Evolutionary conservation across 2,113 vertebrate species (phyloP), one percentile per base, ranked within the genome.

Genomic region (Phaethon lepturus): DNA sequence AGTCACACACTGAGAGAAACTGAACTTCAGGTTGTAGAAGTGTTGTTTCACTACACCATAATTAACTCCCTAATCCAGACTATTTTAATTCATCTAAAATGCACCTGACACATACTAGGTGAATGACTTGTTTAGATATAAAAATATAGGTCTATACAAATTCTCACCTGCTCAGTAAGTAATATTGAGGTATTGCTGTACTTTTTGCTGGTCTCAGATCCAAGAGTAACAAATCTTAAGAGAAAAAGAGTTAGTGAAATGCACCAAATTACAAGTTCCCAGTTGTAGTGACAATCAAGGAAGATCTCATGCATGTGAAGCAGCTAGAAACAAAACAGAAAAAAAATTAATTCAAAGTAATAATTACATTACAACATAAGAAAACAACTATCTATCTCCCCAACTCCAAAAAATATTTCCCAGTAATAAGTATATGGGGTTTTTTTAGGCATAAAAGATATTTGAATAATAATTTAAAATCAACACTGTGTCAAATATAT

Each of bases 141-240:
- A 88, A 79, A 69, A 90, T 12, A 44, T 3, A 93, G 11, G 9
- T 59, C 55, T 90, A 22, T 14, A 79, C 26, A 86, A 80, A 76
- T 85, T 83, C 98, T 96, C 87, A 99, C 99, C 99, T 99, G 99
- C 93, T 99, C 99, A 19, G 99, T 99, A 96, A 99, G 99, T 98
- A 99, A 98, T 92, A 99, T 99, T 98, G 99, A 99, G 97, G 99
- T 99, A 99, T 99, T 99, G 98, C 99, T 99, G 97, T 99, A 99
- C 96, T 99, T 99, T 98, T 99, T 99, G 98, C 99, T 99, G 93
- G 99, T 99, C 98, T 99, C 99, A 9, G 99, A 99, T 88, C 99
- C 99, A 98, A 99, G 99, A 12, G 99, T 99, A 98, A 99, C 99
- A 93, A 99, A 99, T 97, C 99, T 97, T 95, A 99, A 98, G 94